A percentile compares a stretch with the other conserved stretches of the same genome.
These are phyloP conservation scores for Elymnias hypermnestra DNA, from an alignment of 1,140 invertebrate genomes.

Conservation along the genomic window DNA sequence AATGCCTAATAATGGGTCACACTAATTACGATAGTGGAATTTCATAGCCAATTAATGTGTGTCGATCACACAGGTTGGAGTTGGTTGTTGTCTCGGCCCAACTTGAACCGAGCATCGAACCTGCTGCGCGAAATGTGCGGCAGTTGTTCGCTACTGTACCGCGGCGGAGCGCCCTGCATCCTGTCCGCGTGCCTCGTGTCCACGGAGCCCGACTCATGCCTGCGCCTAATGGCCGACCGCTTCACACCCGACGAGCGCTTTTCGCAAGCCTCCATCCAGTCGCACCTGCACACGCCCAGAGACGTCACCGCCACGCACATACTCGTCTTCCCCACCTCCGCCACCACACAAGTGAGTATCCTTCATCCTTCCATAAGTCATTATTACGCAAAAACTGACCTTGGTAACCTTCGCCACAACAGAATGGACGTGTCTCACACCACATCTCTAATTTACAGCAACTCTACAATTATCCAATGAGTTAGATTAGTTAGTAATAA, in stretches of 20 bases:
- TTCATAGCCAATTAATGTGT: too few relatives aligned
- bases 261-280: conserved; percentile 89
- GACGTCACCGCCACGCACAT: conserved; percentile 99
- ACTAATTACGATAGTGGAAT: too few relatives aligned
- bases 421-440: too few relatives aligned
- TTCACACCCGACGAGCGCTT: conserved; percentile 95
- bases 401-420: too few relatives aligned
- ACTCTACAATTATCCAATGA: too few relatives aligned
- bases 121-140: conserved; percentile 93
- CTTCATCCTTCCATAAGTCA: neutral
- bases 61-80: conserved; percentile 94
- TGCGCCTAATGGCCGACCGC: conserved; percentile 96
- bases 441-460: too few relatives aligned
- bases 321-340: conserved; percentile 98
- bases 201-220: conserved; percentile 94
- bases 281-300: conserved; percentile 91
- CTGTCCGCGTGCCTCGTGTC: conserved; percentile 98
- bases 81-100: conserved; percentile 93
- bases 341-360: conserved; percentile 89
- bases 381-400: neutral
- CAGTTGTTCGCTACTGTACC: conserved; percentile 90
- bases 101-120: conserved; percentile 90
- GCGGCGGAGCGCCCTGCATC: conserved; percentile 89
- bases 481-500: too few relatives aligned
- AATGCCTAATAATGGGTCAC: too few relatives aligned